Evolutionary conservation across 2,113 vertebrate genomes (phyloP).

Genomic region (Penelope pileata): DNA sequence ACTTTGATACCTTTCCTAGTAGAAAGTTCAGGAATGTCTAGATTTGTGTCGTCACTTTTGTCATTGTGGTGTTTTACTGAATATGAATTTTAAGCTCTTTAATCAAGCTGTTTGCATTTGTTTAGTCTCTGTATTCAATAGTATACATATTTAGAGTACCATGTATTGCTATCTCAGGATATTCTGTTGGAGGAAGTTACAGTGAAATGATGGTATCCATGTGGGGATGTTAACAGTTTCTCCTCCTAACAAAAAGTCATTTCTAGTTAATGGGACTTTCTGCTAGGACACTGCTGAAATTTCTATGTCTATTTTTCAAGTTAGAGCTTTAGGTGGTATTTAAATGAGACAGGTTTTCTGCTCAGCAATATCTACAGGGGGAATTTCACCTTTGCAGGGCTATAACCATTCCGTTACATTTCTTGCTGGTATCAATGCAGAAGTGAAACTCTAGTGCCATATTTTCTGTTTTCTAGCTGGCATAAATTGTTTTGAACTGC

Average conservation of each 20-base stretch:
- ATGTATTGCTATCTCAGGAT: fast-evolving
- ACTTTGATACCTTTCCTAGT: neutral
- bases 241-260: neutral
- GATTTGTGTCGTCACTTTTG: neutral
- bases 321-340: neutral
- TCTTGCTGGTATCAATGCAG: neutral
- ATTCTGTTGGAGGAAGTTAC: neutral
- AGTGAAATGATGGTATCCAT: neutral
- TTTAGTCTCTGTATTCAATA: neutral
- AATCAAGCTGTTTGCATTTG: neutral
- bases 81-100: neutral
- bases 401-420: neutral
- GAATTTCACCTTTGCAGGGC: neutral
- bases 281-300: too few relatives aligned
- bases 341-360: neutral
- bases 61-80: neutral
- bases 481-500: neutral
- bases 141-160: neutral
- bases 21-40: neutral
- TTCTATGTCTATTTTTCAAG: neutral
- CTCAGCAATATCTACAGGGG: neutral
- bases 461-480: neutral
- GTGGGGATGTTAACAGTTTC: neutral
- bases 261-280: neutral
- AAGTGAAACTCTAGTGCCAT: neutral